Conservation (phyloP, 1,140 invertebrate genomes). For the Conopomorpha cramerella region DNA sequence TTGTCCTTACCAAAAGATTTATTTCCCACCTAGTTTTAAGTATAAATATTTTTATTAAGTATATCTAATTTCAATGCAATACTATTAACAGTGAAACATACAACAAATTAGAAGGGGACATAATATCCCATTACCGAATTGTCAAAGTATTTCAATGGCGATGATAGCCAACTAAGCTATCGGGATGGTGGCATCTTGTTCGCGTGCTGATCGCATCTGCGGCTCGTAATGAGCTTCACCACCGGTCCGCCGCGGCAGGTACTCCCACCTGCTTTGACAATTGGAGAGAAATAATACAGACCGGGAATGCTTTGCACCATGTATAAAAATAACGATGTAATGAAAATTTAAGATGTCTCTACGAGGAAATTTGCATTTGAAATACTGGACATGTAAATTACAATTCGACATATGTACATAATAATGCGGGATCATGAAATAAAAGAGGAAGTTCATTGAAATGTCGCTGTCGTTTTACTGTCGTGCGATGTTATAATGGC, state of each 20-base stretch:
- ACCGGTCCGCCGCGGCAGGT: too few relatives aligned
- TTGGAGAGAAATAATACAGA: background rate
- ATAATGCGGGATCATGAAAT: too few relatives aligned
- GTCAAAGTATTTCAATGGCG: conserved; percentile 13
- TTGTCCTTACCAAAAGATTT: conserved; percentile 1
- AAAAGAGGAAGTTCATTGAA: too few relatives aligned
- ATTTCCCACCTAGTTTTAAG: background rate
- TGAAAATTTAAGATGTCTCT: background rate
- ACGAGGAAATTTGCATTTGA: background rate
- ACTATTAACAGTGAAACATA: background rate
- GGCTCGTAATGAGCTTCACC: background rate
- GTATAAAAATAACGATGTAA: background rate
- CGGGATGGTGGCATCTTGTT: conserved; percentile 19
- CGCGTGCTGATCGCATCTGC: conserved; percentile 25
- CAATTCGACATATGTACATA: background rate
- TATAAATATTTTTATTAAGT: too few relatives aligned
- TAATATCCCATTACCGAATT: conserved; percentile 1
- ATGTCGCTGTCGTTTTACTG: too few relatives aligned
- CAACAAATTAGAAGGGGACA: background rate
- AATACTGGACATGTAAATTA: background rate
- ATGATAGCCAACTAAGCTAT: conserved; percentile 9
- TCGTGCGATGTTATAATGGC: too few relatives aligned
- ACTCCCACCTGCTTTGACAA: background rate
- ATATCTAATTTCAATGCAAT: too few relatives aligned
- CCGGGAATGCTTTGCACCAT: background rate